Evolutionary conservation across 2,113 vertebrate species (phyloP).

Genomic region (Suncus etruscus): DNA sequence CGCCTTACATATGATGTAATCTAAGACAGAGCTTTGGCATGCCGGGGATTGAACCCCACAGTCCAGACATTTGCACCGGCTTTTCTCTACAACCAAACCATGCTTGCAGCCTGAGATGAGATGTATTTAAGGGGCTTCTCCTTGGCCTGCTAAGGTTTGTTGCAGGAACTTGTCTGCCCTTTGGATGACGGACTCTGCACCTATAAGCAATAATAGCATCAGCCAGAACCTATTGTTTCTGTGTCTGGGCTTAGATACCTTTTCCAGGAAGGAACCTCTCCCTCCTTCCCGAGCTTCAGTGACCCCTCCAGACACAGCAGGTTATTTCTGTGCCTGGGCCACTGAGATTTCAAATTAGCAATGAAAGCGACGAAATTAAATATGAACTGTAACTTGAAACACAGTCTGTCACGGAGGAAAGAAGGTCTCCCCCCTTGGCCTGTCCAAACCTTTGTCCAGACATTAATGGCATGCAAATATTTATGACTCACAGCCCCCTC

Average conservation of each 20-base stretch:
- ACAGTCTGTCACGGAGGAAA: slow-evolving; percentile 67
- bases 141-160: background rate
- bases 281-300: background rate
- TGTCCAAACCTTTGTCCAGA: slow-evolving; percentile 70
- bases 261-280: background rate
- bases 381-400: slow-evolving; percentile 69
- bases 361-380: slow-evolving; percentile 63
- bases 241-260: background rate
- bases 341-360: slow-evolving; percentile 64
- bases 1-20: too few species aligned
- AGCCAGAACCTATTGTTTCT: too few species aligned
- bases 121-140: too few species aligned
- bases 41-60: too few species aligned
- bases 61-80: too few species aligned
- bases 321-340: background rate
- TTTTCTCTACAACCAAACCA: too few species aligned
- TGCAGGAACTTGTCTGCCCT: too few species aligned
- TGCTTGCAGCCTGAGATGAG: background rate
- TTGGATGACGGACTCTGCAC: too few species aligned
- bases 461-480: slow-evolving; percentile 66
- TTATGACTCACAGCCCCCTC: slow-evolving; percentile 68
- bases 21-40: too few species aligned
- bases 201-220: too few species aligned
- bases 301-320: background rate
- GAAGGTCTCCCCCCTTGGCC: slow-evolving; percentile 52